Base-by-base conservation (phyloP, 2,888 invertebrate species). In the Bibio marci region DNA sequence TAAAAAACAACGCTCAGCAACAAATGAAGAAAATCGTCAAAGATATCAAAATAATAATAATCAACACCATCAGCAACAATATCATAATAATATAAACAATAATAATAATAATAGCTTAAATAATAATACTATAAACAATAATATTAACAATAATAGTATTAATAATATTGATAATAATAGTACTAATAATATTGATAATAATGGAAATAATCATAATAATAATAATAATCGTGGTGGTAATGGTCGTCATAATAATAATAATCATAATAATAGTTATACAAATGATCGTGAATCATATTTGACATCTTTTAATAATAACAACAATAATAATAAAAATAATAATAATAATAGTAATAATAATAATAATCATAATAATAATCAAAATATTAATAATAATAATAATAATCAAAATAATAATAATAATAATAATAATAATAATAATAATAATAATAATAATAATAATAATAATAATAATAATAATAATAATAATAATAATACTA, bases 1-100 rank as follows among this genome's bases (percentile, higher is more conserved):
- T 51, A 80, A 80, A 52, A 81, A 82, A 53, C 72, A 76, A 49
- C 58, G 66, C 34, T 44, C 52, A 33, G 45, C 53, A 37, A 22
- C 22, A 22, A 22, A 6, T 8, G 48, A 43, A 42, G 41, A 43
- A 35, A 12, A 43, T 7, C 18, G 22, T 19, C 38, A 31, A 33
- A 33, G 27, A 12, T 27, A 27, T 17, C 26, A 26, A n/a, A 15
- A 30, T n/a, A 30, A 38, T 18, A 33, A 33, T 27, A 40, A n/a
- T 32, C 8, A 10, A 31, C 2, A 31, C 34, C 15, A 28, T 15
- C 38, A 27, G 25, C n/a, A 17, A 22, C 32, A 43, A 34, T 10
- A 17, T 14, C 25, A 14, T 3, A 35, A 32, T 11, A 22, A 38
- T 11, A 32, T 41, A 35, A 33, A 31, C 22, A 36, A 35, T 32